These are phyloP conservation scores for Noctilio leporinus DNA, from an alignment of 2,113 vertebrate genomes.

Conservation along the genomic window DNA sequence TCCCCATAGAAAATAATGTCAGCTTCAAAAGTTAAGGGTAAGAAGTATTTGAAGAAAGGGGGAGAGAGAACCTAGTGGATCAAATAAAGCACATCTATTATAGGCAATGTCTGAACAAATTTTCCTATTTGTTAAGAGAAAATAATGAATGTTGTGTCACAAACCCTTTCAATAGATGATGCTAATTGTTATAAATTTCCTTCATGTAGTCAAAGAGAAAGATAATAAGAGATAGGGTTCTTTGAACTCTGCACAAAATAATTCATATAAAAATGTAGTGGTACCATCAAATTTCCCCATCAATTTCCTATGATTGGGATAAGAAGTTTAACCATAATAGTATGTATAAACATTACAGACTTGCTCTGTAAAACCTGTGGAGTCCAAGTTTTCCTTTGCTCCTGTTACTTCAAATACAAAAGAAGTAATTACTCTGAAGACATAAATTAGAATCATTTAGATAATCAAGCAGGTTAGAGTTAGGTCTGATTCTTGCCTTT, in stretches of 20 bases:
- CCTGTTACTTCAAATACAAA: background rate
- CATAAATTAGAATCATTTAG: background rate
- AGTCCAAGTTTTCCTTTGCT: background rate
- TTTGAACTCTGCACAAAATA: background rate
- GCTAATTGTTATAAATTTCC: background rate
- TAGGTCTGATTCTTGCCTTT: background rate
- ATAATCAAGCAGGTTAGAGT: accelerated
- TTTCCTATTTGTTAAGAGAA: background rate
- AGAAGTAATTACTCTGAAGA: background rate
- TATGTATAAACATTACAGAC: background rate
- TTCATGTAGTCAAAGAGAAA: background rate
- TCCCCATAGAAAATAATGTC: background rate
- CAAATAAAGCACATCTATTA: background rate
- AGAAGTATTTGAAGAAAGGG: background rate
- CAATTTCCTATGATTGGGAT: background rate
- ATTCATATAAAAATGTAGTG: background rate
- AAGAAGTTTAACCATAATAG: background rate
- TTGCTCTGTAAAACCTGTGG: background rate
- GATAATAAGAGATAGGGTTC: background rate
- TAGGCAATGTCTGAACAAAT: background rate
- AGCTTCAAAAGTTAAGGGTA: background rate
- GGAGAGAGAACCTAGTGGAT: background rate
- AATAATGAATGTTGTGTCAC: background rate
- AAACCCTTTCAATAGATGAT: background rate
- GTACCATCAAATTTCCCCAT: background rate